Percentiles rank a stretch among this genome's conserved stretches.
phyloP scores from a whole-genome alignment of 2,113 vertebrate genomes.

The Lates calcarifer region DNA sequence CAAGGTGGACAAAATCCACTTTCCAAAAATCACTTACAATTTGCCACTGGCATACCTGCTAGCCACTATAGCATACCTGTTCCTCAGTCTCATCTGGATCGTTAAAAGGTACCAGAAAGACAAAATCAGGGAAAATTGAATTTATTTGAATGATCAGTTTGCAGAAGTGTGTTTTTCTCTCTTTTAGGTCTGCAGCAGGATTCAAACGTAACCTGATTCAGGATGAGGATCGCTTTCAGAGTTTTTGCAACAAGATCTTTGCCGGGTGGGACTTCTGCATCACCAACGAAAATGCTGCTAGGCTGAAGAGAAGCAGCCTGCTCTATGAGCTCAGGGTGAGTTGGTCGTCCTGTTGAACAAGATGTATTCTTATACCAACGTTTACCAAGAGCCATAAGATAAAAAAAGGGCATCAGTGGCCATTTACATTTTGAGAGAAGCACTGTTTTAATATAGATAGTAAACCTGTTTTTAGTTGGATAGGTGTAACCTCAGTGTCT shows the following conservation, averaged over 20 bases:
- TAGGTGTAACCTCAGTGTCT: too few species aligned
- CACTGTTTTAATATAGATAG: background rate
- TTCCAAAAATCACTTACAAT: constrained; percentile 85
- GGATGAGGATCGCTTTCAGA: constrained; percentile 92
- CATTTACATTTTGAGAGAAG: background rate
- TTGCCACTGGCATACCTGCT: constrained; percentile 93
- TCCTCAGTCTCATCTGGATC: constrained; percentile 93
- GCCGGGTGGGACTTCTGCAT: constrained; percentile 98
- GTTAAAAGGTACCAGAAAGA: constrained; percentile 88
- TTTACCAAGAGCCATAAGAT: background rate
- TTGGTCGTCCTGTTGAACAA: background rate
- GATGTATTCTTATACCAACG: background rate
- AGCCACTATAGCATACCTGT: constrained; percentile 88
- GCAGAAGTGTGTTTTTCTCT: constrained; percentile 21
- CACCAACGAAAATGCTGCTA: constrained; percentile 86
- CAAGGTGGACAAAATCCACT: constrained; percentile 80
- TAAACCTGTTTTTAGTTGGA: background rate
- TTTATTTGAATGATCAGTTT: background rate
- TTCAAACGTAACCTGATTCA: constrained; percentile 91
- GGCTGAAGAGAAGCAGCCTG: constrained; percentile 90
- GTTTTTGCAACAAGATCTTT: constrained; percentile 98
- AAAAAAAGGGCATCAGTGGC: background rate
- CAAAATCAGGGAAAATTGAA: accelerated
- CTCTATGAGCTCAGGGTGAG: constrained; percentile 91
- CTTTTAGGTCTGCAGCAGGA: constrained; percentile 88